Conservation (phyloP, 2,797 vertebrate species). For the Hippoglossus hippoglossus region DNA sequence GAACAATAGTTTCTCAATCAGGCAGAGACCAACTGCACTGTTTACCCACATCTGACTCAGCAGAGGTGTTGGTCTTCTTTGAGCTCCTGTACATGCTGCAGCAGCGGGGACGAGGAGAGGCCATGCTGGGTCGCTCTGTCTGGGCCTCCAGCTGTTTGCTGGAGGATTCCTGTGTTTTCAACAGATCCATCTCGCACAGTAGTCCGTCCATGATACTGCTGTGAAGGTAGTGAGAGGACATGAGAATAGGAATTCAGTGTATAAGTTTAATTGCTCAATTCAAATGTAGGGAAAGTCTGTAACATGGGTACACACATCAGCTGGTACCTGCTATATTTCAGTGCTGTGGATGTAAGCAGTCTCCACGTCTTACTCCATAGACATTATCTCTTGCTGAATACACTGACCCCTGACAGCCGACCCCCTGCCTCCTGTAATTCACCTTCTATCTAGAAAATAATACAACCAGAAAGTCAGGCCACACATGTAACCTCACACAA, state of each 20-base stretch:
- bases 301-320: constrained; percentile 12
- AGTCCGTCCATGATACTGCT: constrained; percentile 70
- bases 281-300: constrained; percentile 30
- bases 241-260: constrained; percentile 6
- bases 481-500: constrained; percentile 24
- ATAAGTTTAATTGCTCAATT: constrained; percentile 19
- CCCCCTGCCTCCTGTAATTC: constrained; percentile 54
- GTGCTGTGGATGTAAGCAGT: constrained; percentile 67
- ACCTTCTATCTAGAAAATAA: constrained; percentile 1
- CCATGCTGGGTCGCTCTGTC: constrained; percentile 54
- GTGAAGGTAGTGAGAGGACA: constrained; percentile 27
- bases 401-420: constrained; percentile 64
- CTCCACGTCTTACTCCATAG: constrained; percentile 63
- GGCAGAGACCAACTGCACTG: constrained; percentile 3
- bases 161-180: constrained; percentile 70
- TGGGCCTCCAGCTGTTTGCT: constrained; percentile 32
- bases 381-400: constrained; percentile 67
- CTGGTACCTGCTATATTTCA: constrained; percentile 75
- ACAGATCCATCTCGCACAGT: constrained; percentile 74
- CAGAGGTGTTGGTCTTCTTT: constrained; percentile 62
- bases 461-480: constrained; percentile 16
- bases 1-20: not conserved
- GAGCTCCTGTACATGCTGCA: constrained; percentile 62
- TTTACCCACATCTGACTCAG: constrained; percentile 60
- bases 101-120: constrained; percentile 40